phyloP scores from a whole-genome alignment of 2,113 vertebrate species.

The Naja naja region DNA sequence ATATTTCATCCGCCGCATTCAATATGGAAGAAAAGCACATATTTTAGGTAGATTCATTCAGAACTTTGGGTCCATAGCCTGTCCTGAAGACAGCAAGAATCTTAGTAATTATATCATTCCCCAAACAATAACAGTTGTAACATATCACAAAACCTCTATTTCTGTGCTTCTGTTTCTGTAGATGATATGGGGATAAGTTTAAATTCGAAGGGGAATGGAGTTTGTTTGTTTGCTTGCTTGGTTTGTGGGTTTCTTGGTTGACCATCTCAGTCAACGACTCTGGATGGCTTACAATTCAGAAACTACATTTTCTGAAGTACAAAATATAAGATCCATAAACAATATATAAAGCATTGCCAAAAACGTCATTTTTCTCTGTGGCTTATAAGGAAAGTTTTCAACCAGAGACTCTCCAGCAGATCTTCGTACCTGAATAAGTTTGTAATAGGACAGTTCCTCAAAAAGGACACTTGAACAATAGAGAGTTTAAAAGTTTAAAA shows the following conservation, averaged over 20 bases:
- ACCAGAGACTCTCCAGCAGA: background rate
- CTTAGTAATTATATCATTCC: background rate
- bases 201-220: background rate
- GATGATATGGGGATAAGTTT: background rate
- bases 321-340: background rate
- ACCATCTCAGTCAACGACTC: background rate
- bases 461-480: background rate
- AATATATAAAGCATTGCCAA: background rate
- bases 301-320: background rate
- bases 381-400: background rate
- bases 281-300: background rate
- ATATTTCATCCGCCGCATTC: constrained; percentile 15
- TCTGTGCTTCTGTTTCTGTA: background rate
- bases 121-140: background rate
- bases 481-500: background rate
- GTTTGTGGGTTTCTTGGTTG: background rate
- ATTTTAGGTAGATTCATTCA: background rate
- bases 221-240: background rate
- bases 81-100: background rate
- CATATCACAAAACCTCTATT: background rate
- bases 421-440: background rate
- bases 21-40: background rate
- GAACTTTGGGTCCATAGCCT: background rate
- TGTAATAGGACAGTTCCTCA: background rate
- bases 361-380: background rate